phyloP scores from a whole-genome alignment of 2,888 invertebrate genomes.

The Brassicogethes aeneus region DNA sequence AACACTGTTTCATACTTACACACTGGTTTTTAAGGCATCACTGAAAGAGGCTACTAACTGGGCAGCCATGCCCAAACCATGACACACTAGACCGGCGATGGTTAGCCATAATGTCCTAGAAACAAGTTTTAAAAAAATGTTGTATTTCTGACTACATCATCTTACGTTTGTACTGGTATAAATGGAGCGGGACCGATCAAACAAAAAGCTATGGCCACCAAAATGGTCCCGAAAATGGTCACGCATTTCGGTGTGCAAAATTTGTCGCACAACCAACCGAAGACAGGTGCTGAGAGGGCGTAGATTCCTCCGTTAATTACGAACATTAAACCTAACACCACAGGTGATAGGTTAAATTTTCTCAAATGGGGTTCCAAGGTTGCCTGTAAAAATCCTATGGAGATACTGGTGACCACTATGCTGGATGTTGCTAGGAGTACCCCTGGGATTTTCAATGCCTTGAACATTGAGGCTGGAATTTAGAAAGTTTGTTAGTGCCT shows the following conservation, averaged over 20 bases:
- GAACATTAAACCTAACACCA: conserved; percentile 70
- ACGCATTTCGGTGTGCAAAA: conserved; percentile 56
- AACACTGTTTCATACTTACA: conserved; percentile 51
- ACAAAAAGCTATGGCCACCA: conserved; percentile 59
- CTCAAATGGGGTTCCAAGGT: conserved; percentile 83
- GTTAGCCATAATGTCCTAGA: conserved; percentile 57
- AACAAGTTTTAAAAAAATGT: conserved; percentile 14
- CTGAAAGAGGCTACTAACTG: conserved; percentile 81
- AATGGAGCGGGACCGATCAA: conserved; percentile 77
- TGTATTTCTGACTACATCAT: conserved; percentile 6
- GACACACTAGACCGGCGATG: conserved; percentile 61
- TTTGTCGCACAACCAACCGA: conserved; percentile 75
- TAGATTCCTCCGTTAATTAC: conserved; percentile 76
- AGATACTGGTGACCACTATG: conserved; percentile 69
- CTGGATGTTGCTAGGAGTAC: conserved; percentile 60
- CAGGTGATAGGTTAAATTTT: conserved; percentile 59
- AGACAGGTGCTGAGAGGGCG: conserved; percentile 67
- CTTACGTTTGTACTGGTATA: conserved; percentile 54
- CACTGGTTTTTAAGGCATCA: conserved; percentile 68
- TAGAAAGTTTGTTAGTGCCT: too few species aligned
- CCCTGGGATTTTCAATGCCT: conserved; percentile 63
- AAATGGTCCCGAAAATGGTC: conserved; percentile 56
- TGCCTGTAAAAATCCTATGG: conserved; percentile 81
- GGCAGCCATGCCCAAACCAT: conserved; percentile 77
- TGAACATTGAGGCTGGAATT: conserved; percentile 55